These are phyloP conservation scores for Cydia splendana DNA, from an alignment of 1,140 invertebrate genomes.

Conservation along the genomic window DNA sequence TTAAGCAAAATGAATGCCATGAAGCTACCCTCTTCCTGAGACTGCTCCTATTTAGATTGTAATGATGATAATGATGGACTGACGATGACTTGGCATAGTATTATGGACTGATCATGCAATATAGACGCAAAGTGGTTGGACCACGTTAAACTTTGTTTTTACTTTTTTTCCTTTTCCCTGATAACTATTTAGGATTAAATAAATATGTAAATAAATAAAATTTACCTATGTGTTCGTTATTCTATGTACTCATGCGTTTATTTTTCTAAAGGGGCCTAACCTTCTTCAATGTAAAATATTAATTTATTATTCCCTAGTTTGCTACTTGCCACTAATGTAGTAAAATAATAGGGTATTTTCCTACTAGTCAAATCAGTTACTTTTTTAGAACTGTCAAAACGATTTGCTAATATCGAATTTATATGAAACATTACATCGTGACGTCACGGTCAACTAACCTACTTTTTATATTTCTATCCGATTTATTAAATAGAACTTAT, in stretches of 20 bases:
- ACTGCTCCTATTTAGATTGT: constrained; percentile 16
- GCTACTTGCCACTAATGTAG: too few relatives aligned
- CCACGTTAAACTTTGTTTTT: constrained; percentile 21
- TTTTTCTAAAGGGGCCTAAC: background rate
- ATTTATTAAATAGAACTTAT: too few relatives aligned
- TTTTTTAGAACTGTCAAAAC: too few relatives aligned
- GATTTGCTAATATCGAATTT: too few relatives aligned
- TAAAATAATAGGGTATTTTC: too few relatives aligned
- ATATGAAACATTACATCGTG: too few relatives aligned
- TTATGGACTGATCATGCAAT: constrained; percentile 28
- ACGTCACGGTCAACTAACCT: too few relatives aligned
- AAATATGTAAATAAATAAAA: too few relatives aligned
- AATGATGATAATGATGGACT: constrained; percentile 1
- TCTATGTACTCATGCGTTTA: background rate
- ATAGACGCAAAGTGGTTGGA: constrained; percentile 32
- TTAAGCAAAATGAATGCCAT: background rate
- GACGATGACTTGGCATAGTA: background rate
- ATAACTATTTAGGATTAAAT: background rate
- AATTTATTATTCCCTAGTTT: too few relatives aligned
- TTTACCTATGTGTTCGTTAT: background rate
- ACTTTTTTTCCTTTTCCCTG: background rate
- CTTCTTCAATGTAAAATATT: too few relatives aligned
- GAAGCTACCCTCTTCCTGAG: constrained; percentile 13
- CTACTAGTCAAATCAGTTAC: too few relatives aligned
- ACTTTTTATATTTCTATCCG: too few relatives aligned